Evolutionary conservation across 2,113 vertebrate genomes (phyloP), one percentile per base, ranked within the genome.

Genomic region (Gambusia holbrooki): DNA sequence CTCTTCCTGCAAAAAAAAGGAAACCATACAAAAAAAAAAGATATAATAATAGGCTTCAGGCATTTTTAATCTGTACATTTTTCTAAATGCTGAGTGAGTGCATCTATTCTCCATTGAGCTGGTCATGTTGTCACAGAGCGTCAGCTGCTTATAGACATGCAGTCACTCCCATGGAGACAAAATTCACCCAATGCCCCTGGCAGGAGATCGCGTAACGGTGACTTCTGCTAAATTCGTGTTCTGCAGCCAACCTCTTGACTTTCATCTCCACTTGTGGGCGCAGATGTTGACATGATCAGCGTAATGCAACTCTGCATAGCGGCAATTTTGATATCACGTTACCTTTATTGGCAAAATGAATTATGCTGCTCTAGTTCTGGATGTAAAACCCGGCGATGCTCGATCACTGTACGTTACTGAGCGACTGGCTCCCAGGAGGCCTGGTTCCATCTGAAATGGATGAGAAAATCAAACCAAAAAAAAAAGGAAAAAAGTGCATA

Each of bases 371-470:
- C 66, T 76, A 48, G 77, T 84, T 88, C 74, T 12, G 66, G 70
- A 81, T 86, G 84, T 84, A 66, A 84, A 90, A 88, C 73, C 58
- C 29, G 76, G 77, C 71, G 80, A 81, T 71, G 30, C 87, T 84
- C 81, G 69, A 84, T 73, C 60, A 66, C 74, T 82, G 76, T 73
- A 90, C 60, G 83, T 91, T 92, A 90, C 89, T 88, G 90, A 92
- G 90, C 89, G 90, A 90, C 88, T 84, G 88, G 82, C 62, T 87
- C 89, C 74, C 84, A 19, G 70, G 86, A 85, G 86, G 81, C 82
- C 82, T 65, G 71, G 73, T 77, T 88, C 30, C 69, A 83, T 85
- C 85, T 73, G 82, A 62, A 80, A 83, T 81, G 62, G 75, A 86
- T 74, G 80, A 89, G 67, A 81, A 68, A 86, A 79, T 90, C 25